Evolutionary conservation across 2,888 invertebrate species (phyloP).

Genomic region (Heliconius charithonia): DNA sequence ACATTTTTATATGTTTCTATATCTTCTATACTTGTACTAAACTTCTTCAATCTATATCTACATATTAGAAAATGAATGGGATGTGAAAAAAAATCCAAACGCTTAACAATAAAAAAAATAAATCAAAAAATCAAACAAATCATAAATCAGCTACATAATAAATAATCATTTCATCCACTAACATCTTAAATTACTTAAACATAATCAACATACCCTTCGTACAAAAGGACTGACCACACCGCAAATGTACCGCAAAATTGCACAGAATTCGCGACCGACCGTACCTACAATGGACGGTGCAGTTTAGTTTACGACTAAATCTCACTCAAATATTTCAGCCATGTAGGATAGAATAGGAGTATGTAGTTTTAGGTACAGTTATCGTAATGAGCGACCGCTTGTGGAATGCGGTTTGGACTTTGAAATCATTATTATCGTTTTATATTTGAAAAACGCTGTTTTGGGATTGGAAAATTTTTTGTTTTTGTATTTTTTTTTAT

Average conservation of each 20-base stretch:
- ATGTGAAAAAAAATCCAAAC: background rate
- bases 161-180: background rate
- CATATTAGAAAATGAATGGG: background rate
- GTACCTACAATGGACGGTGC: conserved; percentile 60
- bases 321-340: conserved; percentile 55
- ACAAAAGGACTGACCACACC: conserved; percentile 47
- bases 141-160: background rate
- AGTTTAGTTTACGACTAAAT: conserved; percentile 63
- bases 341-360: conserved; percentile 36
- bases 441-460: background rate
- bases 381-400: conserved; percentile 38
- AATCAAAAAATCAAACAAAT: background rate
- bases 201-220: background rate
- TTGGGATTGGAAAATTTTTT: background rate
- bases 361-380: conserved; percentile 22
- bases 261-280: conserved; percentile 53
- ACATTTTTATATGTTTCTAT: background rate
- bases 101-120: background rate
- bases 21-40: no score
- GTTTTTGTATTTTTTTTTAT: background rate
- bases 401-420: conserved; percentile 18
- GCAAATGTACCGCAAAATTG: conserved; percentile 69
- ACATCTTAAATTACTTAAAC: background rate
- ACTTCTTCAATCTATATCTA: background rate
- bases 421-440: conserved; percentile 14